phyloP scores from a whole-genome alignment of 2,888 invertebrate genomes.

The Thyatira batis region DNA sequence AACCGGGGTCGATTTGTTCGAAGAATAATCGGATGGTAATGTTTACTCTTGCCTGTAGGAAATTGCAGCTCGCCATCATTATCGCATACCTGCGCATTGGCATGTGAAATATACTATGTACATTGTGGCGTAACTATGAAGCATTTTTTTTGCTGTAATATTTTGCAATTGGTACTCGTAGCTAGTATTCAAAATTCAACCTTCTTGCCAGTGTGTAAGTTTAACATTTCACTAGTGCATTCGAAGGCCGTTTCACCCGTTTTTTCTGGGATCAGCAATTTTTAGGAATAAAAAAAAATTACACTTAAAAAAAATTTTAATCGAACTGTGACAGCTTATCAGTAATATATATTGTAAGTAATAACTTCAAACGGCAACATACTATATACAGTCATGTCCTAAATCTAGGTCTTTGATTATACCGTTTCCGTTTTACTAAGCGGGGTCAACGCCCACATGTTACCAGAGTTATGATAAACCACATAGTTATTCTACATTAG shows the following conservation, averaged over 20 bases:
- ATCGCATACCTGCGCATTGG: constrained; percentile 27
- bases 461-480: constrained; percentile 2
- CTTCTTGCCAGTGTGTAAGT: too few relatives aligned
- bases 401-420: constrained; percentile 5
- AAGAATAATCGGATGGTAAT: background rate
- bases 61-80: constrained; percentile 28
- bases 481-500: background rate
- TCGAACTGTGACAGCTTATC: too few relatives aligned
- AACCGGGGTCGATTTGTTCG: constrained; percentile 4
- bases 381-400: constrained; percentile 6
- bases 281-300: too few relatives aligned
- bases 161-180: too few relatives aligned
- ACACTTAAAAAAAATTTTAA: too few relatives aligned
- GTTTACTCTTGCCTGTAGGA: constrained; percentile 18
- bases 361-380: background rate
- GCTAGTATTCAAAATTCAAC: too few relatives aligned
- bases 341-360: too few relatives aligned
- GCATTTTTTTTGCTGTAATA: background rate
- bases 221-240: too few relatives aligned
- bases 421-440: constrained; percentile 5
- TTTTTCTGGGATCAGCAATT: too few relatives aligned
- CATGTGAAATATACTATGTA: constrained; percentile 26
- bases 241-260: too few relatives aligned
- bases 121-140: background rate
- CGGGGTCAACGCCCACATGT: constrained; percentile 10